These are phyloP conservation scores for Laterallus jamaicensis DNA, from an alignment of 2,113 vertebrate genomes.

Conservation along the genomic window DNA sequence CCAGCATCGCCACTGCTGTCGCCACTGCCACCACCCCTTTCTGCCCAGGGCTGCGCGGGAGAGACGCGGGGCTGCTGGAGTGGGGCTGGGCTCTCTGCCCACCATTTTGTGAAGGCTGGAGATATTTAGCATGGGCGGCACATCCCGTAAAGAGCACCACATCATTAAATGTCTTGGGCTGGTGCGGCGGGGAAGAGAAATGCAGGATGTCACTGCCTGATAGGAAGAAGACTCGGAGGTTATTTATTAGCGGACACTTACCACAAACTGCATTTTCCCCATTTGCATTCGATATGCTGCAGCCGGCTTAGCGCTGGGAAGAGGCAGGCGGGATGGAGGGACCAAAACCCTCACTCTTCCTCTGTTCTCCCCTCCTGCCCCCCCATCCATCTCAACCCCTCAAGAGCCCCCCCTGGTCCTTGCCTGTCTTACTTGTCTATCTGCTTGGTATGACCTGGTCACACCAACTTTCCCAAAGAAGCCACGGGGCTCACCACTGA, in stretches of 20 bases:
- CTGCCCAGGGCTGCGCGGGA: neutral
- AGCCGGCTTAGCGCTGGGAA: neutral
- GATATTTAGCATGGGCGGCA: conserved; percentile 73
- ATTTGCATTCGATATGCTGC: conserved; percentile 64
- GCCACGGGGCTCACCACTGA: neutral
- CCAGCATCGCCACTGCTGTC: too few species aligned
- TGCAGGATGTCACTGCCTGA: conserved; percentile 78
- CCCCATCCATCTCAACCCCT: neutral
- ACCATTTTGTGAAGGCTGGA: conserved; percentile 69
- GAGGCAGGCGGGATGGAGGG: neutral
- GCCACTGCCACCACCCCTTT: neutral
- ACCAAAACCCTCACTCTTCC: neutral
- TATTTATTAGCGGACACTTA: conserved; percentile 78
- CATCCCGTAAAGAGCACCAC: conserved; percentile 72
- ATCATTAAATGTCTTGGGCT: conserved; percentile 80
- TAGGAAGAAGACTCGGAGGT: conserved; percentile 73
- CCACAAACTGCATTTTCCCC: conserved; percentile 75
- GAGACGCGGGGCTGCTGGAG: neutral
- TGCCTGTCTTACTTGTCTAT: neutral
- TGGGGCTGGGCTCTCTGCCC: conserved; percentile 2
- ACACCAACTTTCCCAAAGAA: neutral
- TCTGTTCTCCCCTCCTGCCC: neutral
- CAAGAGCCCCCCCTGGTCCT: rapidly evolving
- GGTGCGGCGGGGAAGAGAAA: conserved; percentile 72
- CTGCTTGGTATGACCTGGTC: neutral